phyloP scores from a whole-genome alignment of 2,113 vertebrate genomes.

The Amia ocellicauda region DNA sequence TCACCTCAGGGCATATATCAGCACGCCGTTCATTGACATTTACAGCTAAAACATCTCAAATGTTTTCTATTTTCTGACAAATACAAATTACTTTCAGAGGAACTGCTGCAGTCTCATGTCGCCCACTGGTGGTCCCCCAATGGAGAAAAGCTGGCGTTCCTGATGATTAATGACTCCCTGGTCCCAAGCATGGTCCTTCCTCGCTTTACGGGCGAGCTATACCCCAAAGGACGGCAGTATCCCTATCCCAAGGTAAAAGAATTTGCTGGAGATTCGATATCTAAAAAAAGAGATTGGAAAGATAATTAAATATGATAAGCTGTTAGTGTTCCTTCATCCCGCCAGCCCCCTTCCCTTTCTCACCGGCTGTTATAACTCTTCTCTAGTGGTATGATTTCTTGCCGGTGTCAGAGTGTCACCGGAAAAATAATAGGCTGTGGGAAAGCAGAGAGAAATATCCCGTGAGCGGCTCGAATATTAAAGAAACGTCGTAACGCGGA shows the following conservation, averaged over 20 bases:
- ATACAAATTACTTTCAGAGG: slow-evolving; percentile 12
- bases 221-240: slow-evolving; percentile 12
- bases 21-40: too few species aligned
- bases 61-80: neutral
- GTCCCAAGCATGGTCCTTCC: slow-evolving; percentile 9
- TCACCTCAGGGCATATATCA: too few species aligned
- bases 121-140: slow-evolving; percentile 20
- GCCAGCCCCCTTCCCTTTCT: neutral
- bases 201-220: slow-evolving; percentile 12
- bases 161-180: slow-evolving; percentile 15
- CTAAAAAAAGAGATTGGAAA: too few species aligned
- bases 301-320: too few species aligned
- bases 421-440: too few species aligned
- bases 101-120: slow-evolving; percentile 14
- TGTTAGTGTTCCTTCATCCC: neutral
- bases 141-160: slow-evolving; percentile 16
- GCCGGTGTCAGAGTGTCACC: too few species aligned
- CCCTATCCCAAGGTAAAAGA: slow-evolving; percentile 20
- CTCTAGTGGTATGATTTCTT: too few species aligned
- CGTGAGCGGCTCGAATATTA: too few species aligned
- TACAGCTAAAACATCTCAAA: too few species aligned
- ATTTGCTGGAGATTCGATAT: neutral
- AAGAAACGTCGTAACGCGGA: too few species aligned
- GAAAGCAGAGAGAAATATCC: too few species aligned
- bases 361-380: too few species aligned